These are phyloP conservation scores for Lepidurus apus DNA, from an alignment of 1,140 invertebrate species.

Conservation along the genomic window DNA sequence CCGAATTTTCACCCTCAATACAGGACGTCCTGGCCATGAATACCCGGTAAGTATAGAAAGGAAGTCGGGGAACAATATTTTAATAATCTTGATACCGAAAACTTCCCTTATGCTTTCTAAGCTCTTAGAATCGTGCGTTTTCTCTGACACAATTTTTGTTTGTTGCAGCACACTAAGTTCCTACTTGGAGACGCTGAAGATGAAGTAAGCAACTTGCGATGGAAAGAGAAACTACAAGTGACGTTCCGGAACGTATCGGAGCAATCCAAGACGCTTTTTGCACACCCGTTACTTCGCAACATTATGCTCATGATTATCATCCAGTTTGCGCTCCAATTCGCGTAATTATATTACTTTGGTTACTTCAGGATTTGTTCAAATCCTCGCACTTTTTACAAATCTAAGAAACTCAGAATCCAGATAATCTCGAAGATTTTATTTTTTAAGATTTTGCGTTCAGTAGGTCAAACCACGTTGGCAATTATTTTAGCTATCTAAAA, in stretches of 20 bases:
- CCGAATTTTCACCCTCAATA: conserved; percentile 52
- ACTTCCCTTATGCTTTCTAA: neutral
- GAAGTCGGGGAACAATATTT: neutral
- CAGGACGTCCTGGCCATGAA: conserved; percentile 45
- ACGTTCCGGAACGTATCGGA: neutral
- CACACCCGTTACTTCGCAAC: conserved; percentile 5
- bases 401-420: no score
- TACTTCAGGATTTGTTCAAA: neutral
- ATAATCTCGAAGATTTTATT: no score
- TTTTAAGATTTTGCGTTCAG: no score
- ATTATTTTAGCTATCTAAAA: no score
- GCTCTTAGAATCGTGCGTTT: neutral
- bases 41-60: conserved; percentile 41
- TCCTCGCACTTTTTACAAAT: no score
- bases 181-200: conserved; percentile 7
- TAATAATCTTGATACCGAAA: neutral
- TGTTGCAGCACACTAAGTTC: conserved; percentile 2
- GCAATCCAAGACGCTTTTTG: neutral
- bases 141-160: neutral
- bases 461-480: no score
- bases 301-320: neutral
- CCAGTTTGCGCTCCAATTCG: conserved; percentile 17
- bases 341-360: neutral
- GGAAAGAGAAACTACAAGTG: conserved; percentile 10
- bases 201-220: neutral